These are phyloP conservation scores for Molorchus minor DNA, from an alignment of 2,888 invertebrate species.

Conservation along the genomic window DNA sequence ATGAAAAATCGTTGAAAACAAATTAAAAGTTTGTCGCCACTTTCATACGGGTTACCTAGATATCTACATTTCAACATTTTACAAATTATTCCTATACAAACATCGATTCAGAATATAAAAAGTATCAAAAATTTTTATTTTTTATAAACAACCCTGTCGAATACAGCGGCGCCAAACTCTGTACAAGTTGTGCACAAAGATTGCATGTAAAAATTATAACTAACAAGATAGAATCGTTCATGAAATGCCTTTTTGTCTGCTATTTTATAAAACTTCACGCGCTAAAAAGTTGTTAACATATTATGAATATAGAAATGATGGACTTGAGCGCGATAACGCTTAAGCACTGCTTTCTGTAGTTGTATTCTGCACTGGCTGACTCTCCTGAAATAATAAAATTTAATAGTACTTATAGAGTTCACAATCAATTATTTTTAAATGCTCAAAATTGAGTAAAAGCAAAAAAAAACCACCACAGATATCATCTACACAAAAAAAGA, in stretches of 20 bases:
- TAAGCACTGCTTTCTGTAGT: conserved; percentile 71
- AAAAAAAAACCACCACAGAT: conserved; percentile 17
- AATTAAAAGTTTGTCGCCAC: conserved; percentile 48
- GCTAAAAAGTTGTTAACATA: conserved; percentile 62
- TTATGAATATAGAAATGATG: conserved; percentile 54
- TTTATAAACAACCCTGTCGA: conserved; percentile 43
- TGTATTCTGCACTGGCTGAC: conserved; percentile 69
- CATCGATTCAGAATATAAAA: conserved; percentile 59
- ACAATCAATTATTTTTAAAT: too few species aligned
- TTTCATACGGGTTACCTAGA: conserved; percentile 47
- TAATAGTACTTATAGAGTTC: too few species aligned
- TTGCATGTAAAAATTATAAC: conserved; percentile 18
- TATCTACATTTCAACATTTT: conserved; percentile 39
- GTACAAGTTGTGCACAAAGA: conserved; percentile 26
- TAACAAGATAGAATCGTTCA: conserved; percentile 40
- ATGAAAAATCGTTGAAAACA: conserved; percentile 49
- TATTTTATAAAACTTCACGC: conserved; percentile 60
- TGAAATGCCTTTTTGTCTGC: conserved; percentile 65
- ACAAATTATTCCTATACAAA: conserved; percentile 53
- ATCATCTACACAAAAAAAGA: conserved; percentile 21
- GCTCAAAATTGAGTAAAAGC: too few species aligned
- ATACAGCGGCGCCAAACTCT: conserved; percentile 48
- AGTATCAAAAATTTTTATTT: conserved; percentile 59
- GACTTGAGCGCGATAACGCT: conserved; percentile 55
- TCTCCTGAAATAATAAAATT: conserved; percentile 62